Evolutionary conservation across 2,113 vertebrate species (phyloP), one percentile per base, ranked within the genome.

Genomic region (Orientallactaga bullata): DNA sequence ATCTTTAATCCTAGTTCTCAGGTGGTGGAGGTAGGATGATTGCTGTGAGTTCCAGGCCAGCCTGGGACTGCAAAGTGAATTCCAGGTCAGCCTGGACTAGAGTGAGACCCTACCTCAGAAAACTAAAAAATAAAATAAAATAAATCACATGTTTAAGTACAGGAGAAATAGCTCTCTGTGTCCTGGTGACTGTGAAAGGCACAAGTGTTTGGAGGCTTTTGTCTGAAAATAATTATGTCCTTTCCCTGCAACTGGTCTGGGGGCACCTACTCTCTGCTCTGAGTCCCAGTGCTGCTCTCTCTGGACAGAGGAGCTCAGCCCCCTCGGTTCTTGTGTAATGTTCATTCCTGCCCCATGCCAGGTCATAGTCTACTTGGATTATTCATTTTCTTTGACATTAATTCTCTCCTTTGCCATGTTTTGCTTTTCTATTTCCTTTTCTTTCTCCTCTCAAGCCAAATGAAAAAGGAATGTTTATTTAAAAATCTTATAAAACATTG

Each of bases 391-490:
- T 55, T 88, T 74, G 42, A 63, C 28, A 58, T 66, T 66, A 23
- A 71, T 81, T 85, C 88, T 28, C 35, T 89, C 32, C 51, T 86
- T 83, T 28, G 28, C 42, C n/a, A 18, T 78, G 16, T 85, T 88
- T 89, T 91, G 32, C 80, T 84, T 88, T 90, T 89, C 55, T 80
- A 2, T 91, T 76, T 92, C 28, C 26, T 85, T 60, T 30, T 79
- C 79, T 89, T 86, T 24, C 32, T 93, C 37, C 32, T 92, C 37
- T 81, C 20, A 91, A 32, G 32, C 37, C 84, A 74, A 0, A 76
- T 89, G 55, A 58, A 61, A 93, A 94, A 89, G 9, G 30, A 73
- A 51, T 77, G 13, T 92, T 94, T 69, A 58, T 90, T 96, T 95
- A 30, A 94, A 94, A 90, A 92, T 32, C 18, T 69, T 18, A 79